These are phyloP conservation scores for Apostichopus leukothele DNA, from an alignment of 53 echinoderm and acorn worm species.

Conservation along the genomic window DNA sequence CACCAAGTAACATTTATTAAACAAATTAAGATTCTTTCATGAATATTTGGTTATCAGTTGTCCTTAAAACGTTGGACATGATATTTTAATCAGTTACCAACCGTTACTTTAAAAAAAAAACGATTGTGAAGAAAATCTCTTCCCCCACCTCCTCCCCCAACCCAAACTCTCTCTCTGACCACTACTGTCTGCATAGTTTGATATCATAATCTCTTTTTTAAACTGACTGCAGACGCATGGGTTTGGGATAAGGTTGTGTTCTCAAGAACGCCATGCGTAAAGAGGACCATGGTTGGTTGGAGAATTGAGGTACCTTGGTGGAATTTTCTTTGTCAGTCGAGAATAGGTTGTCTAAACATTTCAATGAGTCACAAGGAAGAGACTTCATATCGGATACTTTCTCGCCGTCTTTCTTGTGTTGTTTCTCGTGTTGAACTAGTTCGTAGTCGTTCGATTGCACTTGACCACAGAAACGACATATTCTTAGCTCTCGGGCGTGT, in stretches of 20 bases:
- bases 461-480: conserved; percentile 73
- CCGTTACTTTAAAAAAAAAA: too few species aligned
- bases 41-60: too few species aligned
- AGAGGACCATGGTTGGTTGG: background rate
- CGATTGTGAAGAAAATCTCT: too few species aligned
- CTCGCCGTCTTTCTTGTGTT: conserved; percentile 52
- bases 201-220: background rate
- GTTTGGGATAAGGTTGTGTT: background rate
- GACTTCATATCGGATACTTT: background rate
- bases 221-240: background rate
- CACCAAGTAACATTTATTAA: too few species aligned
- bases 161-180: too few species aligned
- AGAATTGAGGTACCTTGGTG: background rate
- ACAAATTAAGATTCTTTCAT: too few species aligned
- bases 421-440: conserved; percentile 88
- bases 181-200: too few species aligned
- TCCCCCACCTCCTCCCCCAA: too few species aligned
- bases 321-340: background rate
- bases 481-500: conserved; percentile 76
- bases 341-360: background rate
- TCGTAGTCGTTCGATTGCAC: conserved; percentile 78
- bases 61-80: too few species aligned
- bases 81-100: too few species aligned
- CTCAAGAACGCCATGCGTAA: background rate
- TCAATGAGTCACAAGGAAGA: background rate